Evolutionary conservation across 1,140 invertebrate species (phyloP).

Genomic region (Pseudomyrmex concolor): DNA sequence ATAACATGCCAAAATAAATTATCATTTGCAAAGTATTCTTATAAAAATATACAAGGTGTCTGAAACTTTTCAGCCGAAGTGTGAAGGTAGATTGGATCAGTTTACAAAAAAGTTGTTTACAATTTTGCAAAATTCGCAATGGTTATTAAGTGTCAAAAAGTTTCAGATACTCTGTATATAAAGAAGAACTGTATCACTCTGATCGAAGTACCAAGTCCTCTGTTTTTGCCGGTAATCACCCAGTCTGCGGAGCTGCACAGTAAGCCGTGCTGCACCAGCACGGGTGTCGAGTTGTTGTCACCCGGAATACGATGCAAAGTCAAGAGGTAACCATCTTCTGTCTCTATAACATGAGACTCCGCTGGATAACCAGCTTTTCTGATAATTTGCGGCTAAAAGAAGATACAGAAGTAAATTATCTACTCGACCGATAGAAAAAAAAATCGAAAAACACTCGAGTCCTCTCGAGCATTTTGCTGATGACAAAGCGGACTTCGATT

Average conservation of each 20-base stretch:
- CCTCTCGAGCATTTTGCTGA: no score
- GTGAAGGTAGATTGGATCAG: no score
- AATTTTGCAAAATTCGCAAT: no score
- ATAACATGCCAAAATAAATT: constrained; percentile 14
- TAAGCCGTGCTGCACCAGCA: constrained; percentile 90
- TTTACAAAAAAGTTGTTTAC: no score
- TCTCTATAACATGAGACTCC: constrained; percentile 88
- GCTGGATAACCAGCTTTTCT: constrained; percentile 88
- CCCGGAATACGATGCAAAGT: constrained; percentile 90
- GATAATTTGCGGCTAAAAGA: constrained; percentile 87
- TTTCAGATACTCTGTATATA: no score
- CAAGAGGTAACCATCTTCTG: constrained; percentile 90
- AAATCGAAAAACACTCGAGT: neutral
- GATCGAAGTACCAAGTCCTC: constrained; percentile 86
- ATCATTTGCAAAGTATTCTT: neutral
- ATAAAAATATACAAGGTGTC: neutral
- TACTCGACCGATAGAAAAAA: neutral
- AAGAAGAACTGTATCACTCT: no score
- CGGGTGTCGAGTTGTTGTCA: constrained; percentile 77
- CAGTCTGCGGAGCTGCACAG: constrained; percentile 88
- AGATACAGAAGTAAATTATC: neutral
- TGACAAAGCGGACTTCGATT: no score
- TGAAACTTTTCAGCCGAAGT: no score
- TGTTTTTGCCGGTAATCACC: constrained; percentile 87
- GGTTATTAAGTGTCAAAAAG: no score